Evolutionary conservation across 2,888 invertebrate genomes (phyloP), one percentile per base, ranked within the genome.

Genomic region (Drosophila fulvimacula): DNA sequence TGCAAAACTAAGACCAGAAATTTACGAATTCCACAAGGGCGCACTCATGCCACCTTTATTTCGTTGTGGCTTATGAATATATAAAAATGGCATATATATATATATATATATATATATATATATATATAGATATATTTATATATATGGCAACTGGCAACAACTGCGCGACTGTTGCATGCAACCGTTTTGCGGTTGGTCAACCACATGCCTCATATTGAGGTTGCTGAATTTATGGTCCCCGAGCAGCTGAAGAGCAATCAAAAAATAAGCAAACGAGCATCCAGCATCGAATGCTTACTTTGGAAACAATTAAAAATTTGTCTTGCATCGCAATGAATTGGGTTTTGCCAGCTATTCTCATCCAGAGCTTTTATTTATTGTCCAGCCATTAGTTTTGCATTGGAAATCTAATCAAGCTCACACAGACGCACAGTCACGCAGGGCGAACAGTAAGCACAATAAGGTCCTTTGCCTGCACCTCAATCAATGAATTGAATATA

Each of bases 131-230:
- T 30, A 30, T 30, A 7, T 7, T 7, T 30, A 6, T 30, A 30
- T 30, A 30, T 27, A 27, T 24, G 24, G 5, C 13, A 5, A 56
- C 48, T 75, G 66, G 76, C 81, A 82, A 81, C 72, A 75, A 87
- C 73, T 83, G 79, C 81, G 70, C 69, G 81, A 70, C 70, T 79
- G 84, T 81, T 82, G 70, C 71, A 82, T 75, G 78, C 72, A 70
- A 78, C 58, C 66, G 72, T 75, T 83, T 75, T 81, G 81, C 69
- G 87, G 81, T 78, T 60, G 49, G 44, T 48, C 64, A 72, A 34
- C 66, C 66, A 34, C 66, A 56, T 38, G 76, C 76, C 66, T 61
- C 85, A 69, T 72, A 72, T 81, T 85, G 80, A 57, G 73, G 68
- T 53, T 66, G 62, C 42, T 53, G 66, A 73, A 85, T 82, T 79